phyloP scores from a whole-genome alignment of 2,113 vertebrate species.

The Syngnathus floridae region DNA sequence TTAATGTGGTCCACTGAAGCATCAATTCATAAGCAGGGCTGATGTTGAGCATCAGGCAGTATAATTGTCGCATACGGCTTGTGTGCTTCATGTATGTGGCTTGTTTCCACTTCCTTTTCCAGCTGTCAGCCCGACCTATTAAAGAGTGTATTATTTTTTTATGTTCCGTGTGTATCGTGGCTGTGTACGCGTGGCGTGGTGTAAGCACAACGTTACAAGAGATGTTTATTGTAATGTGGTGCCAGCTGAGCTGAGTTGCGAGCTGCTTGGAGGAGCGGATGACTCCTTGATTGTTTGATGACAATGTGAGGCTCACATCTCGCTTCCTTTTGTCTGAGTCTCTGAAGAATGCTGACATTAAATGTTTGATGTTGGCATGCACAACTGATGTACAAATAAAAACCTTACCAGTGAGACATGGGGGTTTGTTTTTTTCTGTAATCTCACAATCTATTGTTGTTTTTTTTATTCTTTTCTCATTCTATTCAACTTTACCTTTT shows the following conservation, averaged over 20 bases:
- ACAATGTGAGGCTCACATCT: conserved; percentile 67
- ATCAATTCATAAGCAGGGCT: conserved; percentile 46
- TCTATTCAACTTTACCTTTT: conserved; percentile 51
- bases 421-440: conserved; percentile 31
- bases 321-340: conserved; percentile 65
- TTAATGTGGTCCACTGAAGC: conserved; percentile 52
- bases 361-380: conserved; percentile 69
- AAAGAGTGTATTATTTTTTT: conserved; percentile 52
- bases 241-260: conserved; percentile 67
- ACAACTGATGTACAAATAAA: conserved; percentile 67
- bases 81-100: conserved; percentile 9
- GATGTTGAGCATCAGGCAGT: neutral
- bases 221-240: conserved; percentile 67
- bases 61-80: conserved; percentile 1
- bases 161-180: conserved; percentile 49
- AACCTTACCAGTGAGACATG: conserved; percentile 56
- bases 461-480: conserved; percentile 51
- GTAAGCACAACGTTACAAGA: conserved; percentile 57
- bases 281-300: conserved; percentile 73
- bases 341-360: conserved; percentile 69
- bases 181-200: conserved; percentile 53
- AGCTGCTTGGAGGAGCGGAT: conserved; percentile 65
- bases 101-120: conserved; percentile 49
- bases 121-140: conserved; percentile 62
- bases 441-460: conserved; percentile 62